These are phyloP conservation scores for Lycophotia porphyrea DNA, from an alignment of 2,888 invertebrate genomes.

Conservation along the genomic window DNA sequence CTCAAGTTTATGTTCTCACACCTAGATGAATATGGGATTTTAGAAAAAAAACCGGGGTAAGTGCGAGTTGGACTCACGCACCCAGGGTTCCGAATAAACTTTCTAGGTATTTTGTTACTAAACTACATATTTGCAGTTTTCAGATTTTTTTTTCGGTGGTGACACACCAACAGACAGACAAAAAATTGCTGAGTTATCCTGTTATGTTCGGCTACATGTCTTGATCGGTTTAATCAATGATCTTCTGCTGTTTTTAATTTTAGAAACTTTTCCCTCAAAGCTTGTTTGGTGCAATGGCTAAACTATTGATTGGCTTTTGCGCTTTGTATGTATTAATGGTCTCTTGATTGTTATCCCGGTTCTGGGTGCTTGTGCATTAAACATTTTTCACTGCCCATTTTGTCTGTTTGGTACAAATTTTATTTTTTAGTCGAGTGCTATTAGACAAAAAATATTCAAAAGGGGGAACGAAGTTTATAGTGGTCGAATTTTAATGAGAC, in stretches of 20 bases:
- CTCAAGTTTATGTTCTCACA: neutral
- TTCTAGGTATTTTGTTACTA: too few species aligned
- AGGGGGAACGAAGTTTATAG: neutral
- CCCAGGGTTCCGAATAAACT: too few species aligned
- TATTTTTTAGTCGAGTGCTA: too few species aligned
- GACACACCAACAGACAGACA: too few species aligned
- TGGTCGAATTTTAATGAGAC: neutral
- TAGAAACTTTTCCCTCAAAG: neutral
- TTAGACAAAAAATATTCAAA: neutral
- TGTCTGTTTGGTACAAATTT: neutral
- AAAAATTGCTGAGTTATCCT: neutral
- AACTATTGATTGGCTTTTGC: neutral
- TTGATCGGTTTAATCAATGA: conserved; percentile 57
- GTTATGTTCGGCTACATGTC: conserved; percentile 78
- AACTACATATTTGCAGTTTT: too few species aligned
- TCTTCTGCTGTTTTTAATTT: neutral
- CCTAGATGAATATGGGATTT: too few species aligned
- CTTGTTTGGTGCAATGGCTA: neutral
- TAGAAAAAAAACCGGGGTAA: too few species aligned
- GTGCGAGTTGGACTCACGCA: too few species aligned
- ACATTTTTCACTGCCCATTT: neutral
- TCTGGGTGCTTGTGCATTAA: neutral
- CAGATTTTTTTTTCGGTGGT: too few species aligned
- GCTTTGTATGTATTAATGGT: neutral
- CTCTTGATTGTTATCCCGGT: neutral